Evolutionary conservation across 2,888 invertebrate species (phyloP).

Genomic region (Emmelina monodactyla): DNA sequence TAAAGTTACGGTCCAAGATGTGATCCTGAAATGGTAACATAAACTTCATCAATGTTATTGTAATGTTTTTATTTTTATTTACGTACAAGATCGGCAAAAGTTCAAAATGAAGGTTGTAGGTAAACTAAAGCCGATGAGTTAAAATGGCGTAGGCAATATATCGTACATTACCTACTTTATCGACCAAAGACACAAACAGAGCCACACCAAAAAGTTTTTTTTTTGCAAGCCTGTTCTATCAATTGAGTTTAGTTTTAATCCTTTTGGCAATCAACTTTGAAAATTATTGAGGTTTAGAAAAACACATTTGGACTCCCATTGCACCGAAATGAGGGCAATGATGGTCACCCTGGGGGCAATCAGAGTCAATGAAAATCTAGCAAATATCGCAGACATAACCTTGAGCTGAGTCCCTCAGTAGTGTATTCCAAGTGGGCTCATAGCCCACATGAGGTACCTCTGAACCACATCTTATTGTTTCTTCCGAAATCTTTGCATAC

Average conservation of each 20-base stretch:
- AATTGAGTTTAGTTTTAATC: conserved; percentile 16
- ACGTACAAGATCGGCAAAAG: no score
- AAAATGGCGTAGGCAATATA: no score
- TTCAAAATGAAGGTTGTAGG: no score
- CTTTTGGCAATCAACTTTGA: conserved; percentile 16
- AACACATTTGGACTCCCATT: conserved; percentile 18
- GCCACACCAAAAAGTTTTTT: no score
- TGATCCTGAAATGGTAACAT: no score
- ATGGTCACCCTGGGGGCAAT: conserved; percentile 19
- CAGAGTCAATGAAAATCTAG: conserved; percentile 17
- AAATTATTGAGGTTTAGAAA: conserved; percentile 15
- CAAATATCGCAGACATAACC: conserved; percentile 18
- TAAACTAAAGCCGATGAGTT: no score
- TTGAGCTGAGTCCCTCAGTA: conserved; percentile 17
- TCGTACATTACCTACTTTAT: no score
- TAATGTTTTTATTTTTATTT: no score
- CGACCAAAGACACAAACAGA: no score
- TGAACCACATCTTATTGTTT: conserved; percentile 15
- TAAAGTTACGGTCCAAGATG: no score
- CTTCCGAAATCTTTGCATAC: conserved; percentile 8
- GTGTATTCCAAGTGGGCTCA: conserved; percentile 17
- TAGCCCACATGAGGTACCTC: conserved; percentile 15
- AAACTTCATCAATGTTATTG: no score
- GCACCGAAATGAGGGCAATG: conserved; percentile 18
- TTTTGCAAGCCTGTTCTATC: no score